Percentiles rank a stretch among this genome's conserved stretches.
Conservation (phyloP, 2,888 invertebrate species). For the Epirrita christyi region DNA sequence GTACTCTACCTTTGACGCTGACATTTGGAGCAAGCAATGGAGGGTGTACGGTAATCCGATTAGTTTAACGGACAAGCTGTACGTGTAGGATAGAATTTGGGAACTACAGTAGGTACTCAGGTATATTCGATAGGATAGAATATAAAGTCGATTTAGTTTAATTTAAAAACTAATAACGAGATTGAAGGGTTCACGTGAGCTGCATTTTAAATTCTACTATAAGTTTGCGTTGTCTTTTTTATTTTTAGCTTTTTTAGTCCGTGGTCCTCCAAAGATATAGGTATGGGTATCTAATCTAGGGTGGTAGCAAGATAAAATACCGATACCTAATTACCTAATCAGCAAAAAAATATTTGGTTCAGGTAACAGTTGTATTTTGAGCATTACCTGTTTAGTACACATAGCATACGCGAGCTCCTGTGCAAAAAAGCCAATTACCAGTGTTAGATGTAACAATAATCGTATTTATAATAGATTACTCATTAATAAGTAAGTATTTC, state of each 20-base stretch:
- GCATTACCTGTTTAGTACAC: conserved; percentile 11
- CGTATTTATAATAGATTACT: conserved; percentile 77
- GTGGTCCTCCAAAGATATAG: no score
- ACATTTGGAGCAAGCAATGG: conserved; percentile 55
- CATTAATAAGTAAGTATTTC: conserved; percentile 80
- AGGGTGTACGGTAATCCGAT: conserved; percentile 63
- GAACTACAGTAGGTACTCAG: conserved; percentile 8
- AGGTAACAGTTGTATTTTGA: conserved; percentile 3
- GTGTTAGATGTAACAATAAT: conserved; percentile 61
- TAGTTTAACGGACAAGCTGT: conserved; percentile 40
- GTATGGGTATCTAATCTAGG: background rate
- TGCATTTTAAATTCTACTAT: conserved; percentile 15
- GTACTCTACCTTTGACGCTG: conserved; percentile 41
- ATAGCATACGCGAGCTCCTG: conserved; percentile 8
- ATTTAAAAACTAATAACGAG: conserved; percentile 29
- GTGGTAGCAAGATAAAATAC: no score
- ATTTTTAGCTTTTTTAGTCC: no score
- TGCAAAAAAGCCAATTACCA: conserved; percentile 12
- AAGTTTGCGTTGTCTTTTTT: no score
- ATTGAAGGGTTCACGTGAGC: conserved; percentile 10
- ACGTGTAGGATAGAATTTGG: conserved; percentile 20
- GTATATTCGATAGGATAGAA: conserved; percentile 6
- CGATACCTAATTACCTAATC: no score
- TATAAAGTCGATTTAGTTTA: conserved; percentile 17
- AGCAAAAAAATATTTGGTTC: background rate